Evolutionary conservation across 2,888 invertebrate species (phyloP), one percentile per base, ranked within the genome.

Genomic region (Sinelater perroti): DNA sequence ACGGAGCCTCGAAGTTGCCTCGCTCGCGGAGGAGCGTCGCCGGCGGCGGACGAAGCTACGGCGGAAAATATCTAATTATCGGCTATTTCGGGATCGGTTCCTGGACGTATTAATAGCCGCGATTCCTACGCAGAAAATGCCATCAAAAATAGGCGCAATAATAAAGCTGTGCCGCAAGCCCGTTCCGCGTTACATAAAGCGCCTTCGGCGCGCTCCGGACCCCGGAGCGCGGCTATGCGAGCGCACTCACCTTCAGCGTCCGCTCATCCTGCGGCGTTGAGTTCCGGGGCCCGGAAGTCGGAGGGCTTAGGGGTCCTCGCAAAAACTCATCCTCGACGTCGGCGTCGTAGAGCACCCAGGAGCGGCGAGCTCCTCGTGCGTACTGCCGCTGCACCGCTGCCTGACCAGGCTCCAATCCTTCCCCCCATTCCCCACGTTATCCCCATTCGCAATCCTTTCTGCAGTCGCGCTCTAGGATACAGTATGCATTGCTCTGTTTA

Each of bases 371-470:
- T 72, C 72, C 75, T 73, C 73, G 74, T 73, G 74, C 72, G 69
- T 70, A 76, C 76, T 76, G 75, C 66, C 71, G 74, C 72, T 75
- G 73, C 72, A 74, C 67, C 72, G 73, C 62, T 72, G 74, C 72
- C 74, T 73, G 75, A 75, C 75, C 71, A 67, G 69, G 66, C 69
- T 73, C 74, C 73, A 74, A 69, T 65, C 68, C 67, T 67, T 67
- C 67, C 69, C 69, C 61, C 65, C 62, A 52, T 44, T 44, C 61
- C 64, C 62, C 65, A 50, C 58, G 45, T 11, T 51, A 44, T 54
- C 54, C 53, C 42, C 47, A 54, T 51, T 55, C 50, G 44, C 49
- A 44, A 52, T 58, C 63, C 59, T 57, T 63, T 61, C 67, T 65
- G 67, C 65, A 67, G 64, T 65, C 64, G 65, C 66, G 56, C 47